These are phyloP conservation scores for Morone chrysops DNA, from an alignment of 2,113 vertebrate genomes.

Conservation along the genomic window DNA sequence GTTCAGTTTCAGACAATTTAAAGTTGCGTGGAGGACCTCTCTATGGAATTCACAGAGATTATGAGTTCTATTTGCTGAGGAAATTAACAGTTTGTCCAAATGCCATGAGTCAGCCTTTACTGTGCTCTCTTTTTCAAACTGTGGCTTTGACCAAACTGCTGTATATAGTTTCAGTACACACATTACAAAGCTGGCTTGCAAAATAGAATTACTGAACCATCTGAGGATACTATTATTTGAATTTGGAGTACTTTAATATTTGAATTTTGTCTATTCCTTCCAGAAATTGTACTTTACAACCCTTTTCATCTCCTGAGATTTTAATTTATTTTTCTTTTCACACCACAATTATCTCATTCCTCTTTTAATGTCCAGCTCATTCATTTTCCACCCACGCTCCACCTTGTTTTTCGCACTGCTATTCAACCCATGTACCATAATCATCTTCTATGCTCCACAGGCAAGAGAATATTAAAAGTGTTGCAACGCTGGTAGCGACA, in stretches of 20 bases:
- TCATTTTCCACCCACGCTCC: constrained; percentile 18
- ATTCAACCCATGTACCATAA: constrained; percentile 29
- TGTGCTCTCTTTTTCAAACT: constrained; percentile 1
- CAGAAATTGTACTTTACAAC: neutral
- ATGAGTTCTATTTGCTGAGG: constrained; percentile 58
- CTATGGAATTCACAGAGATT: constrained; percentile 58
- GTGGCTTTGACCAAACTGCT: constrained; percentile 30
- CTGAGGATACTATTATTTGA: neutral
- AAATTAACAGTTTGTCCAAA: constrained; percentile 64
- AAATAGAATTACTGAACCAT: constrained; percentile 27
- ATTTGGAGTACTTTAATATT: neutral
- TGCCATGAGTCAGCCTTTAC: constrained; percentile 47
- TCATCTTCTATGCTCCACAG: constrained; percentile 33
- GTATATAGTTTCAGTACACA: constrained; percentile 17
- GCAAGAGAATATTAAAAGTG: constrained; percentile 2
- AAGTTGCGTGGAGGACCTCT: constrained; percentile 50
- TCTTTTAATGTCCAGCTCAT: constrained; percentile 6
- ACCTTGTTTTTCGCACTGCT: constrained; percentile 2
- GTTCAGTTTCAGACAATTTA: constrained; percentile 65
- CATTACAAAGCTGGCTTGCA: constrained; percentile 1
- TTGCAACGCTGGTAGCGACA: neutral
- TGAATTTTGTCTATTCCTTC: neutral
- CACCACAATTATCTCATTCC: neutral
- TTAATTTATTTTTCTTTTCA: constrained; percentile 4
- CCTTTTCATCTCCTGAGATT: neutral